Evolutionary conservation across 53 echinoderm and acorn worm species (phyloP).

Genomic region (Crossaster papposus): DNA sequence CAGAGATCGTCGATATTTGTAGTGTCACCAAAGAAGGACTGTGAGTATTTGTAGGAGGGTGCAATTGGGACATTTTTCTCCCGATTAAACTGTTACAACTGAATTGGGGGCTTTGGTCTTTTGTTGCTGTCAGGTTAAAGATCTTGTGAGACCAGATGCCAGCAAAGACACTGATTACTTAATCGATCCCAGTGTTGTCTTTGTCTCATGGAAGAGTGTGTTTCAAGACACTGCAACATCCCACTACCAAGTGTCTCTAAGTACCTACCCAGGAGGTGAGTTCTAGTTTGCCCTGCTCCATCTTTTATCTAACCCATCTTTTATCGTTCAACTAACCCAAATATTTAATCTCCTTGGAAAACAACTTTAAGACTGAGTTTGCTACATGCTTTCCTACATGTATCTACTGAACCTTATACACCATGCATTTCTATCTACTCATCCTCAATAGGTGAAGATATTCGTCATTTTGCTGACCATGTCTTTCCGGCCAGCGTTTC

Average conservation of each 20-base stretch:
- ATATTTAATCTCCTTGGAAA: too few species aligned
- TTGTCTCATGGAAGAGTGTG: slow-evolving; percentile 47
- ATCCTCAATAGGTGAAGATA: slow-evolving; percentile 12
- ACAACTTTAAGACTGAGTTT: background rate
- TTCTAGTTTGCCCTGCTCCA: background rate
- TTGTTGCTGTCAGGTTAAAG: slow-evolving; percentile 37
- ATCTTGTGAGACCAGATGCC: background rate
- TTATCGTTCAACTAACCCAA: background rate
- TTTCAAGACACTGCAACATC: slow-evolving; percentile 12
- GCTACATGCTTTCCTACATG: background rate
- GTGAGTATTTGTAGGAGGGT: too few species aligned
- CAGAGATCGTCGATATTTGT: too few species aligned
- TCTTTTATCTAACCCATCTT: too few species aligned
- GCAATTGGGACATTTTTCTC: too few species aligned
- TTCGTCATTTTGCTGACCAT: slow-evolving; percentile 8
- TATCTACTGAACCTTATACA: background rate
- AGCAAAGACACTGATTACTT: slow-evolving; percentile 46
- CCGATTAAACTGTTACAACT: too few species aligned
- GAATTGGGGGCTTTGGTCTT: too few species aligned
- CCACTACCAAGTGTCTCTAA: slow-evolving; percentile 50
- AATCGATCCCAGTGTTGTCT: slow-evolving; percentile 25
- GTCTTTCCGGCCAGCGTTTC: background rate
- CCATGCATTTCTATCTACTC: background rate
- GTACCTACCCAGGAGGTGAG: slow-evolving; percentile 60
- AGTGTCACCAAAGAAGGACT: too few species aligned